Percentiles rank a stretch among this genome's conserved stretches.
Evolutionary conservation across 1,140 invertebrate genomes (phyloP).

Genomic region (Drosophila erecta): DNA sequence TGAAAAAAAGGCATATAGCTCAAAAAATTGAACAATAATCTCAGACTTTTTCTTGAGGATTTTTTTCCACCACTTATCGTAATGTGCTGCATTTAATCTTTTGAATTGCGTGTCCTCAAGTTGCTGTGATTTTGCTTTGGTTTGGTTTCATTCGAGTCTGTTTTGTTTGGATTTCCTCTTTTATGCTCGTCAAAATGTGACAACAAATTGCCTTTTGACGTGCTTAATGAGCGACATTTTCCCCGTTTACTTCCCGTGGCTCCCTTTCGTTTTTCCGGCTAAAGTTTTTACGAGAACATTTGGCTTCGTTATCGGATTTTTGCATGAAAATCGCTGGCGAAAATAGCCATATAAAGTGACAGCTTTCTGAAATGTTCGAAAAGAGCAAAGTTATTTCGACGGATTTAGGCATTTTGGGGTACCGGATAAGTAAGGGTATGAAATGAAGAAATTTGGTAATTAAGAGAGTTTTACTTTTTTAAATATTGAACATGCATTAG

Average conservation of each 20-base stretch:
- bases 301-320: constrained; percentile 32
- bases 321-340: constrained; percentile 19
- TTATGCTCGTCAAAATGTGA: constrained; percentile 69
- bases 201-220: constrained; percentile 80
- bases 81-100: constrained; percentile 78
- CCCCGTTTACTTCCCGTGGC: constrained; percentile 24
- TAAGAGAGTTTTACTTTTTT: not conserved
- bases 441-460: not conserved
- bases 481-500: not conserved
- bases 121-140: constrained; percentile 40
- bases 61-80: constrained; percentile 44
- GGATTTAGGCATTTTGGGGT: not conserved
- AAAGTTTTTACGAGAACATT: constrained; percentile 44
- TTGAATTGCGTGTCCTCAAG: constrained; percentile 61
- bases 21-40: constrained; percentile 41
- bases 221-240: constrained; percentile 69
- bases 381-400: constrained; percentile 10
- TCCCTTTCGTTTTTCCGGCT: constrained; percentile 9
- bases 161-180: constrained; percentile 37
- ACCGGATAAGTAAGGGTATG: not conserved
- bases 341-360: constrained; percentile 29
- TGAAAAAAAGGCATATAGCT: constrained; percentile 6
- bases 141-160: constrained; percentile 8
- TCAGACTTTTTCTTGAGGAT: not conserved
- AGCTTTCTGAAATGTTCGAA: constrained; percentile 8